Conservation (phyloP, 1,140 invertebrate species). For the Araneus ventricosus region DNA sequence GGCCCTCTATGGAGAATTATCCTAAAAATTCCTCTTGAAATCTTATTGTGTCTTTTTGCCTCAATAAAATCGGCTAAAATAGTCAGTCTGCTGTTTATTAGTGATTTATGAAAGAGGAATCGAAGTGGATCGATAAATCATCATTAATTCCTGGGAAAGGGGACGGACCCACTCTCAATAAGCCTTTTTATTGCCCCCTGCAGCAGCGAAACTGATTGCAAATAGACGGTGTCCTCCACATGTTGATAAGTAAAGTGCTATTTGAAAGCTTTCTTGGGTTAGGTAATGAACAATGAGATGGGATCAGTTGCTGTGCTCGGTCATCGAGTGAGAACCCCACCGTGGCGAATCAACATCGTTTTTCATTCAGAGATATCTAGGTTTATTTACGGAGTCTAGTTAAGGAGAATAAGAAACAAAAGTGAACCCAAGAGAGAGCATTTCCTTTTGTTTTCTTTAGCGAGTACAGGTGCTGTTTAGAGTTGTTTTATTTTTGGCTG, state of each 20-base stretch:
- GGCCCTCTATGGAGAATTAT: too few relatives aligned
- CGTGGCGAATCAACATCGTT: conserved; percentile 38
- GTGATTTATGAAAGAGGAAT: conserved; percentile 16
- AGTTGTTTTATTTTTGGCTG: background rate
- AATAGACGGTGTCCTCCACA: background rate
- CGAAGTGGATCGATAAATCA: conserved; percentile 10
- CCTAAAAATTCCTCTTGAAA: too few relatives aligned
- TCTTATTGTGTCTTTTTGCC: too few relatives aligned
- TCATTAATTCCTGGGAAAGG: conserved; percentile 3
- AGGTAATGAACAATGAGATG: conserved; percentile 9
- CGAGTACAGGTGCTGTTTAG: background rate
- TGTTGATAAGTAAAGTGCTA: conserved; percentile 54
- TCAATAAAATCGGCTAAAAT: background rate
- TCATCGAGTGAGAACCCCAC: background rate
- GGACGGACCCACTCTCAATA: background rate
- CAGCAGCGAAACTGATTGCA: conserved; percentile 29
- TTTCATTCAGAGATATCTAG: background rate
- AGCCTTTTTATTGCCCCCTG: conserved; percentile 31
- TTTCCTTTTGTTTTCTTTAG: background rate
- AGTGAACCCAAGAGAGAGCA: background rate
- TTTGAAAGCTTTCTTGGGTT: conserved; percentile 20
- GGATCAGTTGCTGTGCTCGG: background rate
- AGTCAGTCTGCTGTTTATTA: background rate
- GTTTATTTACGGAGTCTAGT: background rate
- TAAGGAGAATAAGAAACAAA: background rate